Conservation (phyloP, 2,888 invertebrate genomes). For the Dendrolimus pini region DNA sequence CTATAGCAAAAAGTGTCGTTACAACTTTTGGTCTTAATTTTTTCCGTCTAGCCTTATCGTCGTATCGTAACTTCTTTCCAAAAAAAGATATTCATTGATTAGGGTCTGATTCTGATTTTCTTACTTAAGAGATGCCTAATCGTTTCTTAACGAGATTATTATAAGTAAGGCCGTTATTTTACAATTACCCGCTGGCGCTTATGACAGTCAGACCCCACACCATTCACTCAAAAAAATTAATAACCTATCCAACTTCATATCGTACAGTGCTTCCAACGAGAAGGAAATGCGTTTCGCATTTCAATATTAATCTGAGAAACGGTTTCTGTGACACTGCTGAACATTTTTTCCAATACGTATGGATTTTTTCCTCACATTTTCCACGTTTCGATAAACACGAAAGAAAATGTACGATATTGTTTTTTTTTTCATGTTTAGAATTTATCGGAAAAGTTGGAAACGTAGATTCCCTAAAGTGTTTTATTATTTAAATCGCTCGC, state of each 20-base stretch:
- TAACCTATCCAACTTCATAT: slow-evolving; percentile 1
- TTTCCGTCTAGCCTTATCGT: no score
- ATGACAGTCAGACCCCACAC: not conserved
- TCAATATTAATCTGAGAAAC: slow-evolving; percentile 10
- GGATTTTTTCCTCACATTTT: not conserved
- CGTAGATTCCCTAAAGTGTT: not conserved
- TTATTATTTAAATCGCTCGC: not conserved
- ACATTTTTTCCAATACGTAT: not conserved
- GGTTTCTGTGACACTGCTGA: not conserved
- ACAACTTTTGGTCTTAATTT: no score
- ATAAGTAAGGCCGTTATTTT: not conserved
- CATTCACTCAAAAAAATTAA: slow-evolving; percentile 12
- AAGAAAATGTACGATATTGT: not conserved
- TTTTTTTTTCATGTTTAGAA: not conserved
- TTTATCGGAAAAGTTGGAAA: not conserved
- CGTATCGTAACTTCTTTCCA: no score
- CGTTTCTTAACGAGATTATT: no score
- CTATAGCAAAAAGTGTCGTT: no score
- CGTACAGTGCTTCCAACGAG: slow-evolving; percentile 5
- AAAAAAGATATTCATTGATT: no score
- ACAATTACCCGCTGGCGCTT: not conserved
- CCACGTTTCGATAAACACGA: not conserved
- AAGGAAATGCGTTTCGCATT: slow-evolving; percentile 11
- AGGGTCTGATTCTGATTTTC: no score
- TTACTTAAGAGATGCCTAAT: no score